Conservation (phyloP, 2,113 vertebrate species). For the Mustelus asterias region DNA sequence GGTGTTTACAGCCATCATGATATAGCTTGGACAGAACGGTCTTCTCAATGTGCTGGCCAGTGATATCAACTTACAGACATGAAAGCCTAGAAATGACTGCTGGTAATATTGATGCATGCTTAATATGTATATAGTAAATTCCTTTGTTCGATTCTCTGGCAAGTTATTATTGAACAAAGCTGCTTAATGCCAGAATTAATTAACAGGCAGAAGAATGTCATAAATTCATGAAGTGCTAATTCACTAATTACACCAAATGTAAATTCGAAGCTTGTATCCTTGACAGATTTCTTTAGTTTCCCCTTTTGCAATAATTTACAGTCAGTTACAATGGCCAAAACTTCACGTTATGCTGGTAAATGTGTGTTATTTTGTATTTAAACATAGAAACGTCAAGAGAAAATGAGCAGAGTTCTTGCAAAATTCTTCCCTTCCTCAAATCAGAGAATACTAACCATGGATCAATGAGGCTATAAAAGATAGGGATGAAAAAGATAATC, state of each 20-base stretch:
- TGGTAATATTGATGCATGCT: not conserved
- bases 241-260: not conserved
- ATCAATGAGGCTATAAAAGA: not conserved
- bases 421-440: not conserved
- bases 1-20: not conserved
- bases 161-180: not conserved
- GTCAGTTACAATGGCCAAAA: not conserved
- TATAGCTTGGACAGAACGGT: not conserved
- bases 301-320: not conserved
- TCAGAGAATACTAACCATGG: not conserved
- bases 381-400: not conserved
- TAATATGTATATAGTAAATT: not conserved
- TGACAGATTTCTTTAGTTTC: not conserved
- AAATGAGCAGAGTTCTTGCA: not conserved
- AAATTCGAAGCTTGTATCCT: not conserved
- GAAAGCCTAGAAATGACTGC: not conserved
- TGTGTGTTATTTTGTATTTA: not conserved
- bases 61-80: not conserved
- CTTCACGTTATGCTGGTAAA: not conserved
- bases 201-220: not conserved
- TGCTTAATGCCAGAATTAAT: not conserved
- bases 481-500: not conserved
- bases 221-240: not conserved
- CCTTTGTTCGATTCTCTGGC: not conserved
- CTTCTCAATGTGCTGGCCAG: not conserved